Conservation (phyloP, 2,888 invertebrate species). For the Drosophila tripunctata region DNA sequence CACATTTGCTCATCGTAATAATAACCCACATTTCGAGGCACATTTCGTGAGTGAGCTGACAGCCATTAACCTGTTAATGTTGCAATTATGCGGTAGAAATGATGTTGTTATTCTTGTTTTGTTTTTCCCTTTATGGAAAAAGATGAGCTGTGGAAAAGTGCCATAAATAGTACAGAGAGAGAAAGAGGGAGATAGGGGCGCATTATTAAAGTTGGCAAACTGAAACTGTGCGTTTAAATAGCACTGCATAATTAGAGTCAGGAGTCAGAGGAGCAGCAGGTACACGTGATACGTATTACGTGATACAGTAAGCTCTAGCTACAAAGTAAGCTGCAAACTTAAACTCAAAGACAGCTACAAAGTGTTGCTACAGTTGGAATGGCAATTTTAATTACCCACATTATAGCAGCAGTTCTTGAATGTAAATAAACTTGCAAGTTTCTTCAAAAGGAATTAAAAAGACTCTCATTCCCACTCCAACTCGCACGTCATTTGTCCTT, state of each 20-base stretch:
- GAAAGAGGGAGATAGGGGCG: too few species aligned
- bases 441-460: slow-evolving; percentile 26
- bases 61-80: slow-evolving; percentile 76
- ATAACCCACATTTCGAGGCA: slow-evolving; percentile 48
- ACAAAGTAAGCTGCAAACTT: slow-evolving; percentile 52
- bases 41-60: slow-evolving; percentile 39
- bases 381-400: slow-evolving; percentile 78
- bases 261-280: slow-evolving; percentile 8
- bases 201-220: slow-evolving; percentile 62
- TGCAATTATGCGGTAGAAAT: slow-evolving; percentile 75
- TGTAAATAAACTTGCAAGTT: slow-evolving; percentile 54
- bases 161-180: slow-evolving; percentile 43
- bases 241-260: slow-evolving; percentile 38
- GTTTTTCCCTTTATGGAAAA: slow-evolving; percentile 10
- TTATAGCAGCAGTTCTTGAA: slow-evolving; percentile 45
- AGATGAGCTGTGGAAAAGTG: slow-evolving; percentile 29
- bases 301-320: slow-evolving; percentile 4
- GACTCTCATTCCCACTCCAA: background rate
- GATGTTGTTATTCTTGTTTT: slow-evolving; percentile 47
- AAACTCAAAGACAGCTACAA: slow-evolving; percentile 50
- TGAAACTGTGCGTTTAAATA: slow-evolving; percentile 30
- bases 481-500: slow-evolving; percentile 1
- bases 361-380: slow-evolving; percentile 32
- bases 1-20: slow-evolving; percentile 68
- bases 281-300: background rate